phyloP scores from a whole-genome alignment of 2,888 invertebrate species.

The Timema podura region DNA sequence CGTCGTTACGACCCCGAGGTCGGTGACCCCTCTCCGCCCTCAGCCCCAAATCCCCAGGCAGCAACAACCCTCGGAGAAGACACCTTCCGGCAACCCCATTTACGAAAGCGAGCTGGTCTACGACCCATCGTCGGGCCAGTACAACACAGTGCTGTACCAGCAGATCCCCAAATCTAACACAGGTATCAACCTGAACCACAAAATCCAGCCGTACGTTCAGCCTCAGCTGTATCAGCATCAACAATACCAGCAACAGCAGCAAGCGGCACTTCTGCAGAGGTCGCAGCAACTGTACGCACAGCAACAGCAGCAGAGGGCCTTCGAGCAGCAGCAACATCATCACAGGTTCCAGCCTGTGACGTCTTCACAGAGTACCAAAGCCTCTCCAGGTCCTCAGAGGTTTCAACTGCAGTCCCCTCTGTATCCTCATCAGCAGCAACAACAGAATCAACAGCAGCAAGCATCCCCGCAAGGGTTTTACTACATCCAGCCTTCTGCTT shows the following conservation, averaged over 20 bases:
- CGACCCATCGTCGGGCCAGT: constrained; percentile 71
- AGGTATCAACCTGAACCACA: constrained; percentile 66
- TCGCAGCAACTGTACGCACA: constrained; percentile 63
- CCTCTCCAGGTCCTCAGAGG: constrained; percentile 26
- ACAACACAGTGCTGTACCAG: constrained; percentile 75
- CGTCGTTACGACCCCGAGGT: constrained; percentile 50
- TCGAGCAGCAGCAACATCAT: constrained; percentile 59
- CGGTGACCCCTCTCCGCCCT: constrained; percentile 19
- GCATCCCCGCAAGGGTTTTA: constrained; percentile 49
- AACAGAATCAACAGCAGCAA: constrained; percentile 33
- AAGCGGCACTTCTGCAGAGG: constrained; percentile 57
- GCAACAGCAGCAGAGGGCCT: constrained; percentile 64
- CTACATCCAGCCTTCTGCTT: constrained; percentile 42
- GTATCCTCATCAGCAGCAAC: constrained; percentile 30
- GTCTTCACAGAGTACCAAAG: not conserved
- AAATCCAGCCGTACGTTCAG: constrained; percentile 66
- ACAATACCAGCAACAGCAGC: constrained; percentile 58
- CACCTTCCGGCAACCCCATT: constrained; percentile 53
- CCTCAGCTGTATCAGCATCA: constrained; percentile 57
- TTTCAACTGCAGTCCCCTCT: constrained; percentile 41
- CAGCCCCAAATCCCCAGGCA: constrained; percentile 23
- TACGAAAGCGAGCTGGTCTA: constrained; percentile 74
- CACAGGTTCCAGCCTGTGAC: constrained; percentile 14
- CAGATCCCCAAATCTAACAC: constrained; percentile 65
- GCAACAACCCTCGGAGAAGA: constrained; percentile 29